Base-by-base conservation (phyloP, 2,113 vertebrate species). In the Trichechus manatus region DNA sequence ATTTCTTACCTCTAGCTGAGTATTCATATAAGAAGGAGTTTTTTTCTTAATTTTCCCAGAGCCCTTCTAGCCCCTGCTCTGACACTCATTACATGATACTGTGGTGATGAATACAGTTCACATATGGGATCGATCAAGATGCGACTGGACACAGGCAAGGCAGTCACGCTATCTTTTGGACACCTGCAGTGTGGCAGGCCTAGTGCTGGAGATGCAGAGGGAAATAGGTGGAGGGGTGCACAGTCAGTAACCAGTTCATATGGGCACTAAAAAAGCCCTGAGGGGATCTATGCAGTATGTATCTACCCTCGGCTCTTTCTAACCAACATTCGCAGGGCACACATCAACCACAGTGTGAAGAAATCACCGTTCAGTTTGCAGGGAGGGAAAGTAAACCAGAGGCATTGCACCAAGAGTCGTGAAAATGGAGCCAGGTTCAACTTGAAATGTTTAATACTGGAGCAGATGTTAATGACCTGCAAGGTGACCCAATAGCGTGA, bases 1-100 rank as follows among this genome's bases (percentile, higher is more conserved):
- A 56, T 87, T 94, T 89, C 77, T 64, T 89, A 66, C 22, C 27
- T 95, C 92, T 96, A 93, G 25, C 78, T 94, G n/a, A 92, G 56
- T 96, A 72, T 96, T 95, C 86, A 83, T 36, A 36, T 93, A 88
- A 90, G 66, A 84, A 92, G 61, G 66, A 29, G 15, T 81, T 77
- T 72, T 59, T 50, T 10, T 61, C 75, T 77, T 14, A 81, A 53
- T 53, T 90, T 95, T 68, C 42, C 80, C 36, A 72, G 50, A 92
- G n/a, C 33, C 56, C 25, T 77, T 95, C 36, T 44, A 66, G 64
- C 20, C 31, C 44, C 39, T 91, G 33, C 20, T 77, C 56, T 70
- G 61, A 90, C n/a, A 53, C 13, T 79, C 31, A 3, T 89, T 61
- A 53, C 36, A 31, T 68, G 53, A 92, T 66, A 25, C 29, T 85